Evolutionary conservation across 2,797 vertebrate species (phyloP), one percentile per base, ranked within the genome.

Genomic region (Delichon dasypus): DNA sequence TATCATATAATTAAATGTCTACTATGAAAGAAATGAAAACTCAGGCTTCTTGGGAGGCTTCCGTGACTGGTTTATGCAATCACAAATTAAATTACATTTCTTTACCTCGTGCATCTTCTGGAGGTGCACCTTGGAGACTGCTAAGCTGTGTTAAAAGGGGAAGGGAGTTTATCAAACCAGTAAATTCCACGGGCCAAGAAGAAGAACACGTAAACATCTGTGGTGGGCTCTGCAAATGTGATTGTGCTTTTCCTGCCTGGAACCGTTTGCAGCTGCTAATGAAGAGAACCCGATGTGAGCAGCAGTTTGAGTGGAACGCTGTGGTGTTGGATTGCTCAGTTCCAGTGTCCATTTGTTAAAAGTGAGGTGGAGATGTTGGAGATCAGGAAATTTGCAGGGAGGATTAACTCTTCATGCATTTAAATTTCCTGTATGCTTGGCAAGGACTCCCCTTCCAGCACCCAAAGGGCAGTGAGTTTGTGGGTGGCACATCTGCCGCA

Each of bases 1-100:
- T 98, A 98, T 98, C 97, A 93, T 97, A 96, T 98, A 98, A 98
- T 98, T 98, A 98, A 98, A 97, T 96, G 94, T 97, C 97, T 98
- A 48, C 97, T 95, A 96, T 95, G 97, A 96, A 97, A 96, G 94
- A 94, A 94, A 95, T 89, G 96, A 96, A 96, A 97, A 97, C 81
- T 89, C 85, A 19, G 96, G 95, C 86, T 95, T 97, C 96, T 97
- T 97, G 83, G 92, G 40, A 96, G 94, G 86, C 81, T 97, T 97
- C 89, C 25, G 79, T 95, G 95, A 95, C 96, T 96, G 79, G 88
- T 91, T 97, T 97, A 93, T 95, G 87, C 86, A 96, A 96, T 95
- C 66, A 45, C 81, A 98, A 97, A 97, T 97, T 97, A 97, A 97
- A 97, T 97, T 97, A 94, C 60, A 93, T 94, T 95, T 97, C 88